Evolutionary conservation across 2,113 vertebrate genomes (phyloP), one percentile per base, ranked within the genome.

Genomic region (Holacanthus passer): DNA sequence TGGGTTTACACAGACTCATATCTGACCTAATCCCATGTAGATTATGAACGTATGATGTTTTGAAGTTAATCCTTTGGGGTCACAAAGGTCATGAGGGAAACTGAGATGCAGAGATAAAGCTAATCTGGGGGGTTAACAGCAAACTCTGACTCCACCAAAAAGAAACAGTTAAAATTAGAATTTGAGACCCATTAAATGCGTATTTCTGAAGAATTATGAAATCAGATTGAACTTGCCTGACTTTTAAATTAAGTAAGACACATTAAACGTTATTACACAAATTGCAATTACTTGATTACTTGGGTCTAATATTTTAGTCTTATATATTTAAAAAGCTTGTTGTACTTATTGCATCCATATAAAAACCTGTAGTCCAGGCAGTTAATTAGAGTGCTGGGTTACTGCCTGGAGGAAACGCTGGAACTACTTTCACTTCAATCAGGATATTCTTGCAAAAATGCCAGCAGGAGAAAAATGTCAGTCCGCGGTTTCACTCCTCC

Each of bases 321-420:
- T 22, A 63, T 31, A 37, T 24, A 10, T 47, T 37, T 22, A 24
- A 31, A 55, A n/a, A 3, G 32, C n/a, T 76, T 35, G 47, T 13
- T 62, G 24, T 62, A 29, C 14, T 73, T 13, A 16, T 19, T 52
- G 31, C 37, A 43, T 39, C 31, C 31, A 37, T 52, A 55, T 20
- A 6, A 62, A 22, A 74, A 64, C 7, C 27, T 17, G 11, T 20
- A 1, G 52, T 71, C 65, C 45, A 60, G 52, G 48, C 5, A 70
- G 27, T 62, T 76, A 35, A 84, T 84, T 39, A 70, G 52, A 81
- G 47, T 24, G 2, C 13, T 45, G 39, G 22, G 17, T n/a, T 75
- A 31, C 73, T 69, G 83, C 12, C 74, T 56, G 32, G 55, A 78
- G 67, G 52, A 80, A 76, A 55, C 47, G 13, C 48, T 83, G 41